Conservation (phyloP, 2,888 invertebrate species). For the Margaritifera margaritifera region DNA sequence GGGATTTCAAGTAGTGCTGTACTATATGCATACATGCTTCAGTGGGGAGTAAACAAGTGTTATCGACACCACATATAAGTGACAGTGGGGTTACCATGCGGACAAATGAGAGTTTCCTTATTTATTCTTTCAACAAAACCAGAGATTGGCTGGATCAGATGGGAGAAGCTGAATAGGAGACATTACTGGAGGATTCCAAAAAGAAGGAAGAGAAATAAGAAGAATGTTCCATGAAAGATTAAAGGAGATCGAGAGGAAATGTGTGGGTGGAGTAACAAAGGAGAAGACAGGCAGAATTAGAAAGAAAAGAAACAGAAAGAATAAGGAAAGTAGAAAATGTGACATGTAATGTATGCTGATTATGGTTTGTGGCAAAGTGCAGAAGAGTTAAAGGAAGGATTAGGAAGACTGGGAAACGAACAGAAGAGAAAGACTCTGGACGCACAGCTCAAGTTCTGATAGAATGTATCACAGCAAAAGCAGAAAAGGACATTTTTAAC, state of each 20-base stretch:
- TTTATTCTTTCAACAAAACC: conserved; percentile 34
- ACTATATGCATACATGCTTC: too few species aligned
- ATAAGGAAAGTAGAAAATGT: conserved; percentile 22
- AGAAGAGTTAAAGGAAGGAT: conserved; percentile 26
- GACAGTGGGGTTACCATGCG: conserved; percentile 22
- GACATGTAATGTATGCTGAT: conserved; percentile 30
- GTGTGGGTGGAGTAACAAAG: conserved; percentile 21
- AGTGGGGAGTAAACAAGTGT: too few species aligned
- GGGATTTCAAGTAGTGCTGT: too few species aligned
- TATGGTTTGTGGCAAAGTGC: conserved; percentile 38
- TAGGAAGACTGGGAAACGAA: conserved; percentile 9
- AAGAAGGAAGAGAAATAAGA: conserved; percentile 20
- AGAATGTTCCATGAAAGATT: conserved; percentile 19
- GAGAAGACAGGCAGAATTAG: conserved; percentile 11
- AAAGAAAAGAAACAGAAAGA: conserved; percentile 21
- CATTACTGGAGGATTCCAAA: conserved; percentile 17
- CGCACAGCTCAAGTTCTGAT: conserved; percentile 23
- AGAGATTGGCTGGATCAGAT: conserved; percentile 22
- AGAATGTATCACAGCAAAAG: conserved; percentile 24
- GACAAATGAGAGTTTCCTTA: conserved; percentile 27
- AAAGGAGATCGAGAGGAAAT: conserved; percentile 24
- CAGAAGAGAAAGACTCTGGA: conserved; percentile 16
- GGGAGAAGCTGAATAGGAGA: conserved; percentile 11
- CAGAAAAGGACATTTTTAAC: conserved; percentile 18
- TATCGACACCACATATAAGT: too few species aligned